Conservation (phyloP, 2,797 vertebrate genomes). For the Manis pentadactyla region DNA sequence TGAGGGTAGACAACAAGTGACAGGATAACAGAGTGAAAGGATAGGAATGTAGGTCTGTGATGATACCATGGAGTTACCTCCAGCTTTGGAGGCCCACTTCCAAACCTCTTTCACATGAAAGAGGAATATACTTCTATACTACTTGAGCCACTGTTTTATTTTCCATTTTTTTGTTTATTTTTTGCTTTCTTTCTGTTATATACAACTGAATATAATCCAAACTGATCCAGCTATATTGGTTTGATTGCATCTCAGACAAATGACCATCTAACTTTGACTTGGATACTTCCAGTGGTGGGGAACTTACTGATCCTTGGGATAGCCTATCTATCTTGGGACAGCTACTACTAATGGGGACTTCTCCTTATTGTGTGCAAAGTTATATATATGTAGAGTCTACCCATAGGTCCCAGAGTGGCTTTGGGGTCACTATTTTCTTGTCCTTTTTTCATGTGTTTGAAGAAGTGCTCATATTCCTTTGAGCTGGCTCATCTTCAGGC, state of each 20-base stretch:
- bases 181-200: not conserved
- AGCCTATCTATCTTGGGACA: not conserved
- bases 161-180: slow-evolving; percentile 6
- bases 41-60: not conserved
- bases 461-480: slow-evolving; percentile 35
- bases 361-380: slow-evolving; percentile 30
- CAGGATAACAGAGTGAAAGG: not conserved
- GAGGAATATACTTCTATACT: not conserved
- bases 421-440: not conserved
- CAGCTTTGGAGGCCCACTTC: not conserved
- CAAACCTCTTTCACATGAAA: not conserved
- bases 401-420: not conserved
- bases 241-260: slow-evolving; percentile 32
- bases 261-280: slow-evolving; percentile 32
- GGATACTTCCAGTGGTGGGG: not conserved
- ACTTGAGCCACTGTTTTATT: slow-evolving; percentile 26
- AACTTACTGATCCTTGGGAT: not conserved
- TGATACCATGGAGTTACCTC: not conserved
- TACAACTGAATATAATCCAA: not conserved
- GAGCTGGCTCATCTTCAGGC: not conserved
- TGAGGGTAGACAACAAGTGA: not conserved
- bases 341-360: slow-evolving; percentile 14
- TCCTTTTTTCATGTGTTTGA: slow-evolving; percentile 19
- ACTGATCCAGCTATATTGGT: not conserved
- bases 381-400: not conserved